Percentiles rank a stretch among this genome's conserved stretches.
Evolutionary conservation across 30 jellyfish, hydroid and myxozoan genomes (phyloP).

Genomic region (Catostylus mosaicus): DNA sequence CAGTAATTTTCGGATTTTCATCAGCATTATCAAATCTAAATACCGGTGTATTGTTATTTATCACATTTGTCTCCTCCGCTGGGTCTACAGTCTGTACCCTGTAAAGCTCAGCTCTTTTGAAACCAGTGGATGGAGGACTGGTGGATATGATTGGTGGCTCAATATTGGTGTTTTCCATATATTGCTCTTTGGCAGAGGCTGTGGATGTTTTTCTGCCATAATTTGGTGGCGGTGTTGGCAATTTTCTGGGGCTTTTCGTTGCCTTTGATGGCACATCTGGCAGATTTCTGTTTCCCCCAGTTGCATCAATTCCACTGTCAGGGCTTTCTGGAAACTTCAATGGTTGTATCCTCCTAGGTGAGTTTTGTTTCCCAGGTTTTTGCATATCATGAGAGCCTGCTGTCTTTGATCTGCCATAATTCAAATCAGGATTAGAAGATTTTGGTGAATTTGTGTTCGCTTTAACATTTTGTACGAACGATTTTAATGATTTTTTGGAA

Average conservation of each 20-base stretch:
- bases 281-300: conserved; percentile 21
- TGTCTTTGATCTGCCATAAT: neutral
- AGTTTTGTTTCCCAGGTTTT: neutral
- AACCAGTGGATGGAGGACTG: conserved; percentile 12
- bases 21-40: conserved; percentile 20
- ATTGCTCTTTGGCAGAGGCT: neutral
- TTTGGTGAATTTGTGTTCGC: neutral
- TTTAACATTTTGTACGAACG: neutral
- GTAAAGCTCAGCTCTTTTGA: conserved; percentile 62
- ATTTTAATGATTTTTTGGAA: conserved; percentile 10
- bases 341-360: neutral
- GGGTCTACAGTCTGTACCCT: conserved; percentile 31
- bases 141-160: neutral
- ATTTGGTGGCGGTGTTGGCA: conserved; percentile 58
- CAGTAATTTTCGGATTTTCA: neutral
- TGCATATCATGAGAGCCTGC: conserved; percentile 6
- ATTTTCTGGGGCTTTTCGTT: conserved; percentile 48
- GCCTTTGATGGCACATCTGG: conserved; percentile 32
- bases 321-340: conserved; percentile 19
- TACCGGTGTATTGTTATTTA: neutral
- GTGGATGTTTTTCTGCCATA: conserved; percentile 6
- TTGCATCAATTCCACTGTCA: conserved; percentile 26
- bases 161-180: neutral
- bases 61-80: neutral
- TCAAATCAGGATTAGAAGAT: neutral